Base-by-base conservation (phyloP, 2,888 invertebrate species). In the Synanthedon formicaeformis region DNA sequence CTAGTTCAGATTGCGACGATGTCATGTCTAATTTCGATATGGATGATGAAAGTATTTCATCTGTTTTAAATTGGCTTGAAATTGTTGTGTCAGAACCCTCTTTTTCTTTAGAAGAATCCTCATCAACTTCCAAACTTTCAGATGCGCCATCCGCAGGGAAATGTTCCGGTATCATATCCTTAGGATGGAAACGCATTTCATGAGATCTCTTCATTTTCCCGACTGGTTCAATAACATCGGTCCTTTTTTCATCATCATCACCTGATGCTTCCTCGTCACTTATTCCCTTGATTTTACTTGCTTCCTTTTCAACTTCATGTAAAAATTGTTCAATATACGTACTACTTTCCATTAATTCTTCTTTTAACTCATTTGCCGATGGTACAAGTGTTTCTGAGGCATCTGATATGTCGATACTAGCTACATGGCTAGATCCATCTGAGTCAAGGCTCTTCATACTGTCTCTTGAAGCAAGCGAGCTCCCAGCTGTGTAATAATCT, bases 381-480 rank as follows among this genome's bases (percentile, higher is more conserved):
- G 97, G 96, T 10, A 98, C 93, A 8, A 98, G 81, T 1, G 98
- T 98, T 83, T 97, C 97, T 1, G 97, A 97, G 27, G 94, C 89
- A 77, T 98, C 97, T 40, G 97, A 97, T 41, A 96, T 92, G 81
- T 96, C 96, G 58, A 96, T 91, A 69, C 96, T 96, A 1, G 94
- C 96, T 54, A 96, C 88, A 75, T 96, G 94, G 14, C 95, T 96
- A 0, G 96, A 96, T 59, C 94, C 95, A 77, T 96, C 93, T 2
- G 96, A 96, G 69, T 96, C 95, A 49, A 96, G 85, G 55, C 96
- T 96, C 71, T 93, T 95, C 92, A 96, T 94, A 58, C 96, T 96
- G 70, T 95, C 96, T 63, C 94, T 91, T 1, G 96, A 96, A 70
- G 96, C 95, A 56, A 96, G 83, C n/a, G 95, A 94, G 66, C 94